A percentile compares a stretch with the other conserved stretches of the same genome.
Conservation (phyloP, 1,140 invertebrate species). For the Drosophila micromelanica region DNA sequence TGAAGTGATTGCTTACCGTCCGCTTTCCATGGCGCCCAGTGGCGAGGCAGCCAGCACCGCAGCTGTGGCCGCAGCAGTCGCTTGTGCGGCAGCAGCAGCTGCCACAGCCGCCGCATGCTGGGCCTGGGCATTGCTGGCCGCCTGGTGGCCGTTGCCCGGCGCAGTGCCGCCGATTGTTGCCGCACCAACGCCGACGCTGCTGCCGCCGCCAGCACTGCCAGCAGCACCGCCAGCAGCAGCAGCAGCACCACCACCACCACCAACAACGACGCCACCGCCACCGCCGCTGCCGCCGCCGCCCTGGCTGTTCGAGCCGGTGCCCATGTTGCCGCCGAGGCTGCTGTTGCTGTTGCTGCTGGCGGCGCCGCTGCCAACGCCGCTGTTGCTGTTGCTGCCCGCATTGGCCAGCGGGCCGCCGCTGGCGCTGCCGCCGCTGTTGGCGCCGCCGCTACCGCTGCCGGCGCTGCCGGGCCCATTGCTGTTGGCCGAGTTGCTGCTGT, state of each 20-base stretch:
- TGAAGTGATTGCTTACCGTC: conserved; percentile 72
- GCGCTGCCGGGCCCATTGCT: conserved; percentile 71
- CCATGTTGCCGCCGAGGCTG: conserved; percentile 43
- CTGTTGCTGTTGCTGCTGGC: conserved; percentile 59
- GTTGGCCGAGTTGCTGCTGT: conserved; percentile 64
- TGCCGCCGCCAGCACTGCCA: conserved; percentile 8
- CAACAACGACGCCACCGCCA: conserved; percentile 37
- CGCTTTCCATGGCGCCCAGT: conserved; percentile 79
- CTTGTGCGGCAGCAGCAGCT: conserved; percentile 75
- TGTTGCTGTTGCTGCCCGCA: conserved; percentile 43
- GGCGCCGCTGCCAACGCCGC: conserved; percentile 37
- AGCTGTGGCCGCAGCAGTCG: conserved; percentile 55
- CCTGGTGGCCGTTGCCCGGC: conserved; percentile 45
- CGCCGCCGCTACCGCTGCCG: conserved; percentile 55
- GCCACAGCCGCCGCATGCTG: conserved; percentile 60
- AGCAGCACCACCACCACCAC: conserved; percentile 4
- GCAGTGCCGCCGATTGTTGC: conserved; percentile 30
- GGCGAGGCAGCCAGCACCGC: conserved; percentile 66
- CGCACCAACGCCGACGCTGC: conserved; percentile 1
- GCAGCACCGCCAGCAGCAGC: neutral
- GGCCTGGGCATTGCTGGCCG: conserved; percentile 40
- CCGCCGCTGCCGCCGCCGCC: conserved; percentile 43
- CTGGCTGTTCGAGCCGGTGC: conserved; percentile 50
- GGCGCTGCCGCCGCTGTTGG: conserved; percentile 29
- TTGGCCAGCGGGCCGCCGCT: conserved; percentile 28